Base-by-base conservation (phyloP, 2,113 vertebrate genomes). In the Psammodynastes pulverulentus region DNA sequence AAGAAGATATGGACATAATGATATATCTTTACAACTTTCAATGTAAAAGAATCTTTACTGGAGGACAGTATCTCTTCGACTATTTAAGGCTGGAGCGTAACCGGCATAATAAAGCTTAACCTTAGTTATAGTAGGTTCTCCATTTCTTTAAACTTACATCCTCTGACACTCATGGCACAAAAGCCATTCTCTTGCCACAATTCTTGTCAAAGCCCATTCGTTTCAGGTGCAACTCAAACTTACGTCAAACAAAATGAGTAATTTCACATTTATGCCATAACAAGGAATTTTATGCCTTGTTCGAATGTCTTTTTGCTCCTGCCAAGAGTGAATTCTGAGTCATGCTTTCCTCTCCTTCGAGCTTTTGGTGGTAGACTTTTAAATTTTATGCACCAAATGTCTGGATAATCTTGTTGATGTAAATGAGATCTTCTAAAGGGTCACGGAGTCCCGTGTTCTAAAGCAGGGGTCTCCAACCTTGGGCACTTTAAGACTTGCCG, bases 81-180 rank as follows among this genome's bases (percentile, higher is more conserved):
- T 92, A 93, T 72, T 72, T 72, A 15, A 17, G n/a, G 67, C 94
- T 95, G 91, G 93, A 95, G 92, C 85, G 51, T 90, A 91, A 89
- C 52, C 94, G 94, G 96, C 95, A 90, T 95, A 94, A n/a, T 92
- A 93, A 48, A 2, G 0, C 94, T 95, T 91, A 89, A 94, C 89
- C 87, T 84, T 93, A 94, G 94, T 95, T 94, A 90, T 54, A 51
- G 67, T 91, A 0, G 26, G 48, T 86, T 95, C 92, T 95, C 94
- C 92, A 72, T 94, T 92, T 94, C 93, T 94, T 54, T 91, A 92
- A 92, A 86, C 92, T 86, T 79, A 92, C 85, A 53, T 58, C 72
- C 48, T 90, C 89, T 94, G 91, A 84, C 92, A 72, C 94, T 89
- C 88, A 54, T 85, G 86, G 91, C 93, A 89, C 34, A 26, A 79